Evolutionary conservation across 2,797 vertebrate genomes (phyloP).

Genomic region (Synaphobranchus kaupii): DNA sequence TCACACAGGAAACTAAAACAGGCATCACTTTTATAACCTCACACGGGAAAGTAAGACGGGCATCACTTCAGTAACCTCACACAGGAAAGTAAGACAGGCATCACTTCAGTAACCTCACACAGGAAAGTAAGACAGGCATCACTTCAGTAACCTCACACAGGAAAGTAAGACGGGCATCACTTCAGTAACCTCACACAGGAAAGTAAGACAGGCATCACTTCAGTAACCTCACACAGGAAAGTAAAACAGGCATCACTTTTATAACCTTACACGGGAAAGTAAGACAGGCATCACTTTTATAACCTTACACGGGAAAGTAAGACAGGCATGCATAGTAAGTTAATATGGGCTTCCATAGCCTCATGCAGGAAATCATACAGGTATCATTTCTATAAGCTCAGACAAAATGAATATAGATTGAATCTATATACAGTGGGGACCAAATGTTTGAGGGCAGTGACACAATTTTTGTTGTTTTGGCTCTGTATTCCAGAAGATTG

Average conservation of each 20-base stretch:
- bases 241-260: background rate
- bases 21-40: background rate
- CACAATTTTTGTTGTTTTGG: too few species aligned
- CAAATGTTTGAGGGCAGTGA: too few species aligned
- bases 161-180: background rate
- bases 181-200: background rate
- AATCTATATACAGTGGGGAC: too few species aligned
- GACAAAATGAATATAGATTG: too few species aligned
- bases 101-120: background rate
- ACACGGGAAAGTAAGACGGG: too few species aligned
- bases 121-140: background rate
- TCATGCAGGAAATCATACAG: background rate
- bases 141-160: background rate
- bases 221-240: background rate
- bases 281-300: background rate
- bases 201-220: background rate
- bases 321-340: background rate
- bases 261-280: too few species aligned
- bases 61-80: background rate
- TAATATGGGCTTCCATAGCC: background rate
- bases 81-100: background rate
- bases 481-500: too few species aligned
- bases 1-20: constrained; percentile 11
- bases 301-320: background rate
- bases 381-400: background rate